Evolutionary conservation across 2,888 invertebrate species (phyloP), one percentile per base, ranked within the genome.

Genomic region (Trypoxylon attenuatum): DNA sequence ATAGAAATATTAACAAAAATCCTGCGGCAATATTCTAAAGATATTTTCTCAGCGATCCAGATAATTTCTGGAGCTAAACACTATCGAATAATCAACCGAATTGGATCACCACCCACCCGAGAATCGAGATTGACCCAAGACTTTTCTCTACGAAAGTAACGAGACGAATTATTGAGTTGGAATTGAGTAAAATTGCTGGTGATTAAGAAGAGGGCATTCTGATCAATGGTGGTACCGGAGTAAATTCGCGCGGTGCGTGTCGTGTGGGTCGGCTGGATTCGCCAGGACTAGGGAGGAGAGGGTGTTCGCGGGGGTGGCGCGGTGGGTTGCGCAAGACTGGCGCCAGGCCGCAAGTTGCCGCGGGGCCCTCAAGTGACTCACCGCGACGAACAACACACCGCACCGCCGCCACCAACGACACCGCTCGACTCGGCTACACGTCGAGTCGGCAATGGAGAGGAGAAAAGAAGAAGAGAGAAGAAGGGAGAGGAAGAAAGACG

Each of bases 281-380:
- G 33, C n/a, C 33, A 13, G 6, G 10, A 27, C 29, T 16, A n/a
- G 19, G 16, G 19, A n/a, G 18, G 6, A 6, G 21, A 6, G 46
- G 25, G 5, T 22, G 19, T 42, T 52, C 62, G 55, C 55, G 54
- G 77, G 77, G 76, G 80, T 76, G 80, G 67, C 68, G 61, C 59
- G 47, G 46, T 22, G 46, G 43, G 61, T 84, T 84, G 83, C 84
- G 82, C 84, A 85, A 85, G 68, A 73, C 79, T 82, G 85, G 85
- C 85, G 85, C 85, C 85, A 84, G 80, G 73, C 78, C 75, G 78
- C 77, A 76, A 73, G n/a, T n/a, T 67, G 82, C 80, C 78, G 76
- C 80, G 70, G 77, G 78, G 75, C 71, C 73, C 66, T 53, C 41
- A 77, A 80, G 80, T 84, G 84, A 85, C 84, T 85, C 84, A 85